phyloP scores from a whole-genome alignment of 1,140 invertebrate genomes.

The Dendroctonus valens region DNA sequence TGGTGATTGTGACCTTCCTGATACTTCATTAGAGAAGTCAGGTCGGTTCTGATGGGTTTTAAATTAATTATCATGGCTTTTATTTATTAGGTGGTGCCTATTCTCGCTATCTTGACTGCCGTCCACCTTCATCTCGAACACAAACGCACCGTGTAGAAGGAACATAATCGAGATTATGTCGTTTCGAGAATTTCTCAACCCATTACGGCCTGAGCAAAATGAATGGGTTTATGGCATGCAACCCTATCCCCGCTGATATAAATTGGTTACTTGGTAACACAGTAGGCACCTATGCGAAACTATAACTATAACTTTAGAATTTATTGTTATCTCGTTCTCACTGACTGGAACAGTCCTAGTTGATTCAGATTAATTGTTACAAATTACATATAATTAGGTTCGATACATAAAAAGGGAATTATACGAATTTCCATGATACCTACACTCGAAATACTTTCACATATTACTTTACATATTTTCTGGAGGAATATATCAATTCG shows the following conservation, averaged over 20 bases:
- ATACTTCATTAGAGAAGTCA: no score
- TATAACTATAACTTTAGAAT: slow-evolving; percentile 10
- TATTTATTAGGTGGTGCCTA: not conserved
- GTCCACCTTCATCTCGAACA: slow-evolving; percentile 11
- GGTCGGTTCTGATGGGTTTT: no score
- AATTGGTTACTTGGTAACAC: slow-evolving; percentile 23
- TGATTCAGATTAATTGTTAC: slow-evolving; percentile 20
- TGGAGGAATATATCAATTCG: no score
- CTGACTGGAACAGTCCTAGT: slow-evolving; percentile 3
- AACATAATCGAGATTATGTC: slow-evolving; percentile 22
- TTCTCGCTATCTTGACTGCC: not conserved
- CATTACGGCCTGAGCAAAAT: slow-evolving; percentile 18
- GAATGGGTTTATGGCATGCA: slow-evolving; percentile 17
- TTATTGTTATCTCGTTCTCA: slow-evolving; percentile 20
- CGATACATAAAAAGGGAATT: not conserved
- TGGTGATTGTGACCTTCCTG: no score
- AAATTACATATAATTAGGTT: slow-evolving; percentile 4
- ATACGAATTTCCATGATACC: no score
- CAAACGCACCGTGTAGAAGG: slow-evolving; percentile 20
- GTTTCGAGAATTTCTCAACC: slow-evolving; percentile 20
- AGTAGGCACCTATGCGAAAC: slow-evolving; percentile 19
- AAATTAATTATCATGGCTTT: not conserved
- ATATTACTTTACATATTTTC: no score
- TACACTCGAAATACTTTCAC: no score
- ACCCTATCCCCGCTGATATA: slow-evolving; percentile 22